These are phyloP conservation scores for Lysandra bellargus DNA, from an alignment of 2,888 invertebrate genomes.

Conservation along the genomic window DNA sequence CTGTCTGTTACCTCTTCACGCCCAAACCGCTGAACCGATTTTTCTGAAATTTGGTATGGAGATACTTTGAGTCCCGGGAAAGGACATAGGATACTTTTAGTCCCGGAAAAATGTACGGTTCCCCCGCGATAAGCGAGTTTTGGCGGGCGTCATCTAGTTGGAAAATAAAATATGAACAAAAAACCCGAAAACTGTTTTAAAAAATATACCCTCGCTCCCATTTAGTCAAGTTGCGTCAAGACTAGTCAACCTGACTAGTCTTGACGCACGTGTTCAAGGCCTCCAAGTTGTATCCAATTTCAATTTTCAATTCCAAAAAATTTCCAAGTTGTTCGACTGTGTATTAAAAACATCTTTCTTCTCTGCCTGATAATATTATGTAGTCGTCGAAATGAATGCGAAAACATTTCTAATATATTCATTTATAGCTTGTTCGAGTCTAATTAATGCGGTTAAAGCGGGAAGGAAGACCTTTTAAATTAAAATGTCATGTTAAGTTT, in stretches of 20 bases:
- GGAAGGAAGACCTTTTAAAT: background rate
- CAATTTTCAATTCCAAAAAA: too few relatives aligned
- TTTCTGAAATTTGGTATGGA: too few relatives aligned
- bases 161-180: too few relatives aligned
- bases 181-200: background rate
- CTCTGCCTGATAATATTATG: background rate
- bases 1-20: too few relatives aligned
- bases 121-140: too few relatives aligned
- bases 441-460: background rate
- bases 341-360: background rate
- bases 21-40: too few relatives aligned
- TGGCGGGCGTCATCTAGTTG: too few relatives aligned
- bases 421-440: background rate
- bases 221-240: background rate
- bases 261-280: background rate
- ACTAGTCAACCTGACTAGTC: too few relatives aligned
- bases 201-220: background rate
- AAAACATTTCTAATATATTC: constrained; percentile 10
- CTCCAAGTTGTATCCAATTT: too few relatives aligned
- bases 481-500: background rate
- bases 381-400: background rate
- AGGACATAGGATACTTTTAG: too few relatives aligned
- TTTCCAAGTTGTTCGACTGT: background rate
- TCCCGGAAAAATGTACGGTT: too few relatives aligned
- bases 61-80: too few relatives aligned